Evolutionary conservation across 1,140 invertebrate genomes (phyloP).

Genomic region (Cotesia vestalis): DNA sequence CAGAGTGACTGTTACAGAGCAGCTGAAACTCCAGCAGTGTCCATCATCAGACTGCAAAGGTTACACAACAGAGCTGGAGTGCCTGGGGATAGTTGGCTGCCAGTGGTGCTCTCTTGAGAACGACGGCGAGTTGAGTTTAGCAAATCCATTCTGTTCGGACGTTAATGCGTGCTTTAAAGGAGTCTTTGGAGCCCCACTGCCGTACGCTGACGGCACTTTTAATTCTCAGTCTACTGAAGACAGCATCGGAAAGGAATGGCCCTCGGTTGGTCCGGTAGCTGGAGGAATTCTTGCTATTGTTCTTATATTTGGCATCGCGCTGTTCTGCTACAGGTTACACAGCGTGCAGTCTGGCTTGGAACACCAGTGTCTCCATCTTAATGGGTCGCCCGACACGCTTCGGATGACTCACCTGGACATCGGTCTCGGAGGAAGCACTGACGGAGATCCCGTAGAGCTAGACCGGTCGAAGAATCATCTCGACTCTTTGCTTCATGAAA

Average conservation of each 20-base stretch:
- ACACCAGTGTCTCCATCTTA: slow-evolving; percentile 61
- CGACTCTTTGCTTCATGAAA: slow-evolving; percentile 70
- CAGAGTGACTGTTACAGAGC: background rate
- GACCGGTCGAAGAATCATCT: slow-evolving; percentile 64
- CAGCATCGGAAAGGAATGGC: slow-evolving; percentile 63
- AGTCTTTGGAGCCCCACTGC: slow-evolving; percentile 80
- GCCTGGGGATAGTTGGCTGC: slow-evolving; percentile 86
- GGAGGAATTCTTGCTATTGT: slow-evolving; percentile 73
- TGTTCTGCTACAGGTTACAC: slow-evolving; percentile 72
- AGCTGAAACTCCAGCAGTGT: slow-evolving; percentile 57
- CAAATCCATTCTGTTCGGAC: slow-evolving; percentile 80
- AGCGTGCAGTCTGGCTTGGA: slow-evolving; percentile 60
- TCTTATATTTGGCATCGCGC: slow-evolving; percentile 69
- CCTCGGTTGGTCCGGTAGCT: slow-evolving; percentile 72
- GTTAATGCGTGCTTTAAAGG: slow-evolving; percentile 87
- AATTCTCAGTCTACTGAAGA: slow-evolving; percentile 65
- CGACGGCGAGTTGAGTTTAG: slow-evolving; percentile 75
- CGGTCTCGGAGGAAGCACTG: slow-evolving; percentile 39
- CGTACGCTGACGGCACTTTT: slow-evolving; percentile 78
- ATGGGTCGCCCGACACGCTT: slow-evolving; percentile 59
- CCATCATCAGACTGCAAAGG: slow-evolving; percentile 83
- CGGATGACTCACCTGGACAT: slow-evolving; percentile 62
- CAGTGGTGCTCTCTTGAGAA: slow-evolving; percentile 89
- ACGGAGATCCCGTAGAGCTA: slow-evolving; percentile 48
- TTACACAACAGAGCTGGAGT: slow-evolving; percentile 76